A percentile compares a stretch with the other conserved stretches of the same genome.
These are phyloP conservation scores for Trididemnum miniatum DNA, from an alignment of 23 tunicate species.

Conservation along the genomic window DNA sequence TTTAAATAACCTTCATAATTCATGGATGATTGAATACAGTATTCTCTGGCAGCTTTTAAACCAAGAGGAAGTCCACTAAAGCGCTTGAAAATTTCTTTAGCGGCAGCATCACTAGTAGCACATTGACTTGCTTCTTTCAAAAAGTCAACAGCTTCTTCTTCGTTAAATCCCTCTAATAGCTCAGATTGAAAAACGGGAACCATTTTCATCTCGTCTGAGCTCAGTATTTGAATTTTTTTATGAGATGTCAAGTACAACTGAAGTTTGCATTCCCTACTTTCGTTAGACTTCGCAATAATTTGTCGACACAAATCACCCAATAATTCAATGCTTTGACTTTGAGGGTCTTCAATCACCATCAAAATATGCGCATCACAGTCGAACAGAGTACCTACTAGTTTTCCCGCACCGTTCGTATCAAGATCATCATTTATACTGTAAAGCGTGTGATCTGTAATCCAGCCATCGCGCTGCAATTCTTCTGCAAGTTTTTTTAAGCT, in stretches of 20 bases:
- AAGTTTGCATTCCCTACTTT: not conserved
- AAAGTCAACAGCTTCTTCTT: conserved; percentile 27
- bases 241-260: conserved; percentile 18
- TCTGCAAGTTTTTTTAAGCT: conserved; percentile 22
- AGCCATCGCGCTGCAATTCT: not conserved
- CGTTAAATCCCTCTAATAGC: conserved; percentile 3
- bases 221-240: no score
- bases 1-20: conserved; percentile 36
- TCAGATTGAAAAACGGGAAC: not conserved
- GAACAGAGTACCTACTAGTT: not conserved
- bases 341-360: conserved; percentile 7
- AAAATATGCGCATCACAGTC: not conserved
- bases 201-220: no score
- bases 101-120: conserved; percentile 5
- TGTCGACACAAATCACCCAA: not conserved
- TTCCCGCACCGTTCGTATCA: not conserved
- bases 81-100: conserved; percentile 23
- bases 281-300: not conserved
- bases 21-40: conserved; percentile 16
- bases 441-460: no score
- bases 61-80: conserved; percentile 54
- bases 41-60: conserved; percentile 25
- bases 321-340: not conserved
- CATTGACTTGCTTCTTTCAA: not conserved
- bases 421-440: not conserved